phyloP scores from a whole-genome alignment of 2,797 vertebrate genomes.

The Glyptemys insculpta region DNA sequence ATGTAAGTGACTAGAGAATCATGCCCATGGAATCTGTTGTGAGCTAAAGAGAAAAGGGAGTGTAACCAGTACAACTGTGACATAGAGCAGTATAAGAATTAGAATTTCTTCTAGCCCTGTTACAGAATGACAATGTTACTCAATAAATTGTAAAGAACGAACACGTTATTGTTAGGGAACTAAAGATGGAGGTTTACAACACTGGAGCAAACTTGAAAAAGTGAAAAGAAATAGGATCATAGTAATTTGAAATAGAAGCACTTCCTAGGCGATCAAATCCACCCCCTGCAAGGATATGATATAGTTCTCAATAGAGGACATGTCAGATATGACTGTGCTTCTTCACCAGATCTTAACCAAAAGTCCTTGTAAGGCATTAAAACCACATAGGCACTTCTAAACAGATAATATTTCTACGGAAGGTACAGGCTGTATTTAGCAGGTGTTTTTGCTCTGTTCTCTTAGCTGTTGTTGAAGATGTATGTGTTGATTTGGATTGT shows the following conservation, averaged over 20 bases:
- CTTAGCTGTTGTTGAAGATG: neutral
- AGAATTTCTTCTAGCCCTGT: neutral
- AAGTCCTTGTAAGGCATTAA: neutral
- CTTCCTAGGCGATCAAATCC: neutral
- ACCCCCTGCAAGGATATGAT: neutral
- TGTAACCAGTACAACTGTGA: neutral
- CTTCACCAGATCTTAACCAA: neutral
- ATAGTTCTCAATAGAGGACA: neutral
- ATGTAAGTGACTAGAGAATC: neutral
- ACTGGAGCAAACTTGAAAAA: neutral
- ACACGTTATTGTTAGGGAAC: neutral
- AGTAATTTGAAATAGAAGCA: neutral
- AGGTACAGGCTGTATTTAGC: neutral
- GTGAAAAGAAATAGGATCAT: neutral
- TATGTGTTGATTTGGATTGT: neutral
- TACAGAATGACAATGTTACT: neutral
- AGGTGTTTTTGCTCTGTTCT: neutral
- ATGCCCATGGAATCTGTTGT: neutral
- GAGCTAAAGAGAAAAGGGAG: neutral
- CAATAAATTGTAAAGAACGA: neutral
- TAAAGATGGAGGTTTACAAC: neutral
- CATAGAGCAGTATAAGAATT: neutral
- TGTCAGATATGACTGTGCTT: neutral
- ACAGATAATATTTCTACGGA: constrained; percentile 54
- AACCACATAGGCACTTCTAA: constrained; percentile 13